A percentile compares a stretch with the other conserved stretches of the same genome.
Conservation (phyloP, 2,888 invertebrate species). For the Limnephilus auricula region DNA sequence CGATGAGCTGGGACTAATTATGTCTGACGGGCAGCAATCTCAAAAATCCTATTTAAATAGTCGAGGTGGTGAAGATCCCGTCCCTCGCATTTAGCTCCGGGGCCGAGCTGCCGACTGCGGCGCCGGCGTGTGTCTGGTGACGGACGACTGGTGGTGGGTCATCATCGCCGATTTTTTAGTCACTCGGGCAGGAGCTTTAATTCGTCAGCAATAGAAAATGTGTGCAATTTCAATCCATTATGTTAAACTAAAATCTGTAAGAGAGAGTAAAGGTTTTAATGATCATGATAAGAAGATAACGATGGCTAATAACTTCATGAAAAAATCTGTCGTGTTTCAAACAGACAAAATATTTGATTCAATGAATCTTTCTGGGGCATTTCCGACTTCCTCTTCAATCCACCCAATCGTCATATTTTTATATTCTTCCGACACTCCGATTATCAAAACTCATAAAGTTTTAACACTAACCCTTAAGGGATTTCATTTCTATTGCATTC, state of each 20-base stretch:
- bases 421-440: too few relatives aligned
- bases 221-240: background rate
- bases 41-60: constrained; percentile 46
- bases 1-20: constrained; percentile 51
- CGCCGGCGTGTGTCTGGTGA: background rate
- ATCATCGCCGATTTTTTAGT: constrained; percentile 25
- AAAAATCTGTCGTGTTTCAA: too few relatives aligned
- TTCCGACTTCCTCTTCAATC: background rate
- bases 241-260: background rate
- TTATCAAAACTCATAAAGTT: too few relatives aligned
- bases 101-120: background rate
- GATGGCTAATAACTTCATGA: background rate
- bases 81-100: background rate
- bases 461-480: too few relatives aligned
- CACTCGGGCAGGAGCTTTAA: background rate
- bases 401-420: too few relatives aligned
- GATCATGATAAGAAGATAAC: background rate
- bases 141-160: background rate
- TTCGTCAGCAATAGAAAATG: background rate
- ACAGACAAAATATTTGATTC: background rate
- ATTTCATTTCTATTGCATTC: too few relatives aligned
- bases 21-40: constrained; percentile 43
- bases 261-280: background rate
- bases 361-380: background rate
- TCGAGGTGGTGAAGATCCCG: constrained; percentile 40